Base-by-base conservation (phyloP, 2,888 invertebrate species). In the Dryobotodes eremita region DNA sequence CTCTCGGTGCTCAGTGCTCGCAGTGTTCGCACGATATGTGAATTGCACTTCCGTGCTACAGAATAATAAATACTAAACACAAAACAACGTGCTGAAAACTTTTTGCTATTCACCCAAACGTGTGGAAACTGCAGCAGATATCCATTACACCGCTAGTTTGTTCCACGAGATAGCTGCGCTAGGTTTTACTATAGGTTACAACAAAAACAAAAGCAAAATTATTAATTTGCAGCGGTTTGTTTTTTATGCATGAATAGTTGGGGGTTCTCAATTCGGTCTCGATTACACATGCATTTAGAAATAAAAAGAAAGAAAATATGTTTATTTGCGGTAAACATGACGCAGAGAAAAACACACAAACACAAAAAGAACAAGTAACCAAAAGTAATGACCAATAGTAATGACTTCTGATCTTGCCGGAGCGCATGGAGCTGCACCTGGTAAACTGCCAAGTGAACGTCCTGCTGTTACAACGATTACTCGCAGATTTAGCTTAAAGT, bases 31-130 rank as follows among this genome's bases (percentile, higher is more conserved):
- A 80, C 83, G 71, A 86, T 86, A 89, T 88, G 89, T 86, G 88
- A 88, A 90, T 89, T 89, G 88, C 89, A 86, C 89, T 84, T 89
- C 88, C 89, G 87, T 89, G 88, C 88, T 83, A 80, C 82, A 85
- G 84, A 88, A 89, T 90, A 90, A 91, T 91, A 92, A 91, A 91
- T 91, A 91, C 87, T 86, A 89, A 90, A 78, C 79, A 72, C 70
- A 83, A 88, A 86, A 83, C 85, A 80, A 82, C 71, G 84, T 80
- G 87, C 80, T 88, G 85, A 84, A 87, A 89, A 90, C 87, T 90
- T 92, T 91, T 91, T 90, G 84, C 88, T 87, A 80, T 89, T 86
- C 81, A 84, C 80, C 79, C 81, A 80, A 82, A 90, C 89, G 88
- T 85, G 88, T 88, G 86, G 85, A 86, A 89, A 88, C 88, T 77